Base-by-base conservation (phyloP, 92 coral and sea anemone genomes). In the Metridium senile region DNA sequence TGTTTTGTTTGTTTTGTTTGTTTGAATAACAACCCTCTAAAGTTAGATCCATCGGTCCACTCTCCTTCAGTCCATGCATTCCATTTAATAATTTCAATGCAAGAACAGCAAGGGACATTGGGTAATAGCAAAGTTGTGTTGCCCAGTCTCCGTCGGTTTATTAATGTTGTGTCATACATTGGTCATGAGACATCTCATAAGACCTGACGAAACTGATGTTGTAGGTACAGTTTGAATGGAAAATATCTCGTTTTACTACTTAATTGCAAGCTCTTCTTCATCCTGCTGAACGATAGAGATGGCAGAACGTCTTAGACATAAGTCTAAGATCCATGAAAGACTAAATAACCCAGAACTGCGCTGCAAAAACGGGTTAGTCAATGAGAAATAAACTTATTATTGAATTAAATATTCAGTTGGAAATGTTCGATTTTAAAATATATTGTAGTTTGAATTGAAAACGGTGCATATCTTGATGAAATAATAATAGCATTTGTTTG, bases 301-400 rank as follows among this genome's bases (percentile, higher is more conserved):
- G 97, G 93, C 93, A 1, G 93, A 91, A 33, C 93, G 93, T 17
- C 62, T 73, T 11, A 91, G 81, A 66, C 75, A 81, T 32, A 86
- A 83, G 71, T 91, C 97, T 8, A 91, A 78, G 78, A 82, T 91
- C 58, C 75, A 76, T 63, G 97, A 91, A 76, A 78, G 93, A 49
- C 81, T 91, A 27, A 91, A 91, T 61, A 91, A 91, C 62, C 97
- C 97, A 25, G 93, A 91, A 79, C 90, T 91, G 63, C 97, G 97
- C 64, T 91, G 97, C 46, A 91, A 85, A 82, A 80, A 93, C 22
- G 97, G 97, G 97, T 91, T 78, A 76, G 91, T 79, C 21, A 3
- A 20, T 1, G 28, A 45, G 16, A 45, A 45, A 45, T 45, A 7
- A 16, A 45, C 6, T 7, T 45, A 7, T 16, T 26, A 13, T 57